These are phyloP conservation scores for Ophiodon elongatus DNA, from an alignment of 2,113 vertebrate species.

Conservation along the genomic window DNA sequence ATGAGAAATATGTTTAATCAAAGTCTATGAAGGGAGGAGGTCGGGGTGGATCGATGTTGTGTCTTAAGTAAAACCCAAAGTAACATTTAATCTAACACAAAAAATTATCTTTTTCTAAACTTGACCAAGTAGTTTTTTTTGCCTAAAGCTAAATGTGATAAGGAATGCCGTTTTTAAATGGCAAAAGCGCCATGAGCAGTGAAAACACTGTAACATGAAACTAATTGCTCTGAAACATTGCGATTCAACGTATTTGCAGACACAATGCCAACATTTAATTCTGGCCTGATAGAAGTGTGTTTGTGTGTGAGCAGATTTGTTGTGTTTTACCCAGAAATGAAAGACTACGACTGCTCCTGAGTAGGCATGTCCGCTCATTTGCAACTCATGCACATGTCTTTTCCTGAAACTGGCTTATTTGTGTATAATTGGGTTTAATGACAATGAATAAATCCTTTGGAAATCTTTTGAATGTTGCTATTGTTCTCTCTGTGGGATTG, in stretches of 20 bases:
- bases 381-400: neutral
- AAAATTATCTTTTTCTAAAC: neutral
- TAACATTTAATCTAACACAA: neutral
- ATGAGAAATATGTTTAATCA: neutral
- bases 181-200: neutral
- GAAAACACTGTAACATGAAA: neutral
- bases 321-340: neutral
- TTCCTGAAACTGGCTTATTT: neutral
- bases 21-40: neutral
- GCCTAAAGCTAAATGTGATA: neutral
- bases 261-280: neutral
- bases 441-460: constrained; percentile 19
- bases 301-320: constrained; percentile 12
- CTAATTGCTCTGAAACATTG: too few relatives aligned
- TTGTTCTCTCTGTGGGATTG: constrained; percentile 30
- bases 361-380: constrained; percentile 5
- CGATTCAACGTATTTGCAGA: neutral
- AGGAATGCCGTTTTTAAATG: neutral
- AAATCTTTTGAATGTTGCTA: constrained; percentile 23
- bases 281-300: neutral
- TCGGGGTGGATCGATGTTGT: neutral
- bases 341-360: constrained; percentile 5
- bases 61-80: neutral
- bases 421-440: constrained; percentile 23
- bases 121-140: neutral